A percentile compares a stretch with the other conserved stretches of the same genome.
phyloP scores from a whole-genome alignment of 2,797 vertebrate genomes.

The Podargus strigoides region DNA sequence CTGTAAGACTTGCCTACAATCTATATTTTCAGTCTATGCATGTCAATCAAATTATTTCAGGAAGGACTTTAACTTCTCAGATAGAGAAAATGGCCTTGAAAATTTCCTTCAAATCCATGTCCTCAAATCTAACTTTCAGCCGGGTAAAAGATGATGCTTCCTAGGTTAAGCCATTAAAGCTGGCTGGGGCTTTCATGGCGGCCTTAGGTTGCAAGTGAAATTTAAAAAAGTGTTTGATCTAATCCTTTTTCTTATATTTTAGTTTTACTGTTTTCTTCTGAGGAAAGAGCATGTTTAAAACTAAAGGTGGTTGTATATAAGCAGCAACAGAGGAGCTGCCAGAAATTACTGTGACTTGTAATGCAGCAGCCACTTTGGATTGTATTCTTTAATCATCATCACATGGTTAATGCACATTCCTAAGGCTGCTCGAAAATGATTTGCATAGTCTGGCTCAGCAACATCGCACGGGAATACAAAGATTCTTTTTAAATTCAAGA shows the following conservation, averaged over 20 bases:
- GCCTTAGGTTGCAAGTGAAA: background rate
- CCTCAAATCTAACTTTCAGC: background rate
- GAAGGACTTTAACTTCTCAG: slow-evolving; percentile 30
- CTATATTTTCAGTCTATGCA: slow-evolving; percentile 54
- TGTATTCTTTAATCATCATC: background rate
- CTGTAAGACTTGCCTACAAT: slow-evolving; percentile 9
- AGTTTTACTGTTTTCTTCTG: background rate
- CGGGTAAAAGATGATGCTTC: background rate
- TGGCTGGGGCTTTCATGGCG: background rate
- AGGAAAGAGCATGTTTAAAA: background rate
- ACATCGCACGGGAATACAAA: background rate
- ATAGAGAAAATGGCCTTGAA: slow-evolving; percentile 28
- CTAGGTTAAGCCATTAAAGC: background rate
- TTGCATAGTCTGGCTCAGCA: background rate
- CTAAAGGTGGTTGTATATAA: background rate
- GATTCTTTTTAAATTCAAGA: background rate
- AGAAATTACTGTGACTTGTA: background rate
- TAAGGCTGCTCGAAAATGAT: background rate
- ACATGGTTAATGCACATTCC: background rate
- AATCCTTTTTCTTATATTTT: background rate
- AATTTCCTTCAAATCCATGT: slow-evolving; percentile 35
- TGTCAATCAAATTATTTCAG: slow-evolving; percentile 49
- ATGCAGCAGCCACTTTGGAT: background rate
- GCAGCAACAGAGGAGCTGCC: background rate
- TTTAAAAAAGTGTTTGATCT: background rate